Conservation (phyloP, 2,888 invertebrate genomes). For the Ectemnius continuus region DNA sequence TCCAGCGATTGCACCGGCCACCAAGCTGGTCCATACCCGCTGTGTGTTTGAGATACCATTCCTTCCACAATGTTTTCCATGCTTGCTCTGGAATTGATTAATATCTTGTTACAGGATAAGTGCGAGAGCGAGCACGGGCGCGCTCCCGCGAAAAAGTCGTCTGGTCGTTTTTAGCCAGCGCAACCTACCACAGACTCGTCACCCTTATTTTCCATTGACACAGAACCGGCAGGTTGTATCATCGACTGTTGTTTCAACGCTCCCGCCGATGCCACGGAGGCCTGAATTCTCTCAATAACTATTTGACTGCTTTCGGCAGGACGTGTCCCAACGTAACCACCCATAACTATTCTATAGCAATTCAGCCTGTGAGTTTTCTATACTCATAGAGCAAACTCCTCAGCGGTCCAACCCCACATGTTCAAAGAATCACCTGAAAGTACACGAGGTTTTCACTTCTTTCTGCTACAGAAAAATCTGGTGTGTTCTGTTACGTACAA, state of each 20-base stretch:
- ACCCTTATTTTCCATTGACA: conserved; percentile 31
- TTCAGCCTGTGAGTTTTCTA: background rate
- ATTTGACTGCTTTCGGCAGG: conserved; percentile 57
- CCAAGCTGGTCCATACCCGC: conserved; percentile 88
- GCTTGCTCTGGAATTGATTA: conserved; percentile 10
- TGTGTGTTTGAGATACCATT: conserved; percentile 78
- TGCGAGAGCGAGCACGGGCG: too few species aligned
- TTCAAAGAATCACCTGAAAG: background rate
- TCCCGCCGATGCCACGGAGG: conserved; percentile 56
- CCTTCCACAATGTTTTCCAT: conserved; percentile 12
- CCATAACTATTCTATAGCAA: conserved; percentile 56
- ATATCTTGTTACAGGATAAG: conserved; percentile 19
- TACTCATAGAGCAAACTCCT: background rate
- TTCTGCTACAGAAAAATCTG: too few species aligned
- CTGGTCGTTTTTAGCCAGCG: background rate
- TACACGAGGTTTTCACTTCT: too few species aligned
- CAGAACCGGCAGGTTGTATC: conserved; percentile 22
- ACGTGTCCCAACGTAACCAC: conserved; percentile 58
- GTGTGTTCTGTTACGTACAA: background rate
- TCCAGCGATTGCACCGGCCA: conserved; percentile 96
- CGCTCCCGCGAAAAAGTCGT: background rate
- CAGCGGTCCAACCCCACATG: too few species aligned
- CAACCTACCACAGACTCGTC: conserved; percentile 15
- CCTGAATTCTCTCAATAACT: conserved; percentile 58
- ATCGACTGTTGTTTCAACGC: conserved; percentile 42